A percentile compares a stretch with the other conserved stretches of the same genome.
These are phyloP conservation scores for Cremastobaeus sp. DNA, from an alignment of 2,888 invertebrate genomes.

Conservation along the genomic window DNA sequence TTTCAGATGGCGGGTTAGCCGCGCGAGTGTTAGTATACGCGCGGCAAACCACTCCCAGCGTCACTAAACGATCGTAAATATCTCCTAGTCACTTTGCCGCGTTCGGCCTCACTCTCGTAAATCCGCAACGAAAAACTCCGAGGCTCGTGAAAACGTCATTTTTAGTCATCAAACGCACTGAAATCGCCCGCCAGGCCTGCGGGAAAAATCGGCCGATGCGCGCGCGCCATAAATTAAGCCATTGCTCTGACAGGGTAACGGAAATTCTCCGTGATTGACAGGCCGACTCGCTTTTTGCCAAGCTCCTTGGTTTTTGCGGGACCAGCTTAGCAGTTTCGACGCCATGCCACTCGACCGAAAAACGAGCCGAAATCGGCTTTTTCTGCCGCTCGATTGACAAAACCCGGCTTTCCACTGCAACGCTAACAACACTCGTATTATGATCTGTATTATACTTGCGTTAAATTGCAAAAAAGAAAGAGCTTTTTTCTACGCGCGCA, in stretches of 20 bases:
- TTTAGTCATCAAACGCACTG: slow-evolving; percentile 43
- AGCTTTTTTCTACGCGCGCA: slow-evolving; percentile 29
- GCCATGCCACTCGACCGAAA: too few relatives aligned
- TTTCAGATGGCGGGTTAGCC: slow-evolving; percentile 59
- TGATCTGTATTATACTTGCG: slow-evolving; percentile 33
- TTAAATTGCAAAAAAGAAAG: slow-evolving; percentile 35
- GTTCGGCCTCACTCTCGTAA: slow-evolving; percentile 61
- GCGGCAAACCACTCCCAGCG: slow-evolving; percentile 70
- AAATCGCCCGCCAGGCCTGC: too few relatives aligned
- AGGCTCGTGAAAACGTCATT: slow-evolving; percentile 64
- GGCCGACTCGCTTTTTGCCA: slow-evolving; percentile 11
- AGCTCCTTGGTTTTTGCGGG: too few relatives aligned
- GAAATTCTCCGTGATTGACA: slow-evolving; percentile 43
- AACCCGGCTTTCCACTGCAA: too few relatives aligned
- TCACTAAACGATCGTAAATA: slow-evolving; percentile 72
- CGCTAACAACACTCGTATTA: slow-evolving; percentile 28
- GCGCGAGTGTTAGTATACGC: slow-evolving; percentile 62
- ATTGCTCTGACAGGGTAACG: slow-evolving; percentile 35
- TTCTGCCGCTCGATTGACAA: too few relatives aligned
- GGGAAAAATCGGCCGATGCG: slow-evolving; percentile 20
- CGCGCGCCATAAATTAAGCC: slow-evolving; percentile 44
- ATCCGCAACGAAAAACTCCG: slow-evolving; percentile 59
- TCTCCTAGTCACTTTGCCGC: slow-evolving; percentile 54
- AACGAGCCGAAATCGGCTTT: too few relatives aligned
- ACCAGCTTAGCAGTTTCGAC: too few relatives aligned